These are phyloP conservation scores for Agriopis marginaria DNA, from an alignment of 2,888 invertebrate species.

Conservation along the genomic window DNA sequence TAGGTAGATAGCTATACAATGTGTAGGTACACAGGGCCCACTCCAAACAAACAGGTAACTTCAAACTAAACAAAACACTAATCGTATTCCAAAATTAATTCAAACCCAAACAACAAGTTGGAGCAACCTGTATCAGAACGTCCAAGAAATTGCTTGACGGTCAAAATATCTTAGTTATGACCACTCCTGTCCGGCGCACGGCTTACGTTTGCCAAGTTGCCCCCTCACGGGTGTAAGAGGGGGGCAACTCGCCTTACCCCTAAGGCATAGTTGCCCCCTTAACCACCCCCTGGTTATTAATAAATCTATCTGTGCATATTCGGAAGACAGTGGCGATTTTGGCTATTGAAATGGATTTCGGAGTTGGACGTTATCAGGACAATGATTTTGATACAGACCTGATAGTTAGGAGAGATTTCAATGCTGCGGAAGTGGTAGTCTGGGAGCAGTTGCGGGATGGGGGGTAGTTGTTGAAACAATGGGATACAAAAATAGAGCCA, in stretches of 20 bases:
- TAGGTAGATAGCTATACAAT: background rate
- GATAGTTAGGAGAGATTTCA: constrained; percentile 28
- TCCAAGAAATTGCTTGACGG: constrained; percentile 85
- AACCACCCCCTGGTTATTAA: constrained; percentile 73
- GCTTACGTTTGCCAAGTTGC: constrained; percentile 82
- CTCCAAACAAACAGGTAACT: constrained; percentile 32
- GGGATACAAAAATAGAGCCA: background rate
- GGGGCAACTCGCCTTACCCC: constrained; percentile 52
- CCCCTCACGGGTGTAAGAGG: constrained; percentile 45
- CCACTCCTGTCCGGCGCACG: constrained; percentile 83
- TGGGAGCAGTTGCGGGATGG: background rate
- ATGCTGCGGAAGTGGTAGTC: constrained; percentile 29
- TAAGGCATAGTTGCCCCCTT: constrained; percentile 68
- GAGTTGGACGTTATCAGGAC: constrained; percentile 54
- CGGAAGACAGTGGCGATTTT: constrained; percentile 68
- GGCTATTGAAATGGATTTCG: constrained; percentile 64
- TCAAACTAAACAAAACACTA: constrained; percentile 51
- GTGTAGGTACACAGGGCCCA: constrained; percentile 40
- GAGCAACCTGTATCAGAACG: constrained; percentile 74
- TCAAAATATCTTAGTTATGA: constrained; percentile 87
- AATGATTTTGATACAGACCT: constrained; percentile 49
- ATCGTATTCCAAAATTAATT: constrained; percentile 70
- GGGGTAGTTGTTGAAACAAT: background rate
- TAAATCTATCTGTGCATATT: constrained; percentile 85
- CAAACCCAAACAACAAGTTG: constrained; percentile 62